These are phyloP conservation scores for Brachyistius frenatus DNA, from an alignment of 2,113 vertebrate species.

Conservation along the genomic window DNA sequence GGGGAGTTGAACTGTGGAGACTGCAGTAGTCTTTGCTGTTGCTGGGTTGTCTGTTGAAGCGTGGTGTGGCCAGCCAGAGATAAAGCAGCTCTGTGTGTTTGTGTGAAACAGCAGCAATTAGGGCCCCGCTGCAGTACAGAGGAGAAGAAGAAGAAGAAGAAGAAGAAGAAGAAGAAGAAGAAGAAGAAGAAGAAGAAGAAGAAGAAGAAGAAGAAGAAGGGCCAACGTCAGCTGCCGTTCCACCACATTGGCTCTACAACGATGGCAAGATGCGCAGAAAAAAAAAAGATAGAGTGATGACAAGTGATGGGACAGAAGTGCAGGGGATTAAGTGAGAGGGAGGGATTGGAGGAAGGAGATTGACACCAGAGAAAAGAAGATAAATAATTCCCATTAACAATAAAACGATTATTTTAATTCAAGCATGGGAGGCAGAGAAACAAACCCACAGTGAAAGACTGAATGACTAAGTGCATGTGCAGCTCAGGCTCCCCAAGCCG, in stretches of 20 bases:
- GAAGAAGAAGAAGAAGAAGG: slow-evolving; percentile 58
- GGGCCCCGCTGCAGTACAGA: slow-evolving; percentile 52
- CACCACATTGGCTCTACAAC: slow-evolving; percentile 42
- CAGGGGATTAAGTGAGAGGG: slow-evolving; percentile 38
- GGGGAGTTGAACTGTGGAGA: slow-evolving; percentile 42
- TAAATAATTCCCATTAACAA: slow-evolving; percentile 43
- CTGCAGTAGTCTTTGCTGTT: slow-evolving; percentile 47
- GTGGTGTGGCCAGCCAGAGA: slow-evolving; percentile 65
- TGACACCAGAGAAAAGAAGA: slow-evolving; percentile 25
- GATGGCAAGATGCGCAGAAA: slow-evolving; percentile 35
- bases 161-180: slow-evolving; percentile 61
- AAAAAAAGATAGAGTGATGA: slow-evolving; percentile 31
- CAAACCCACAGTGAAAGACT: neutral
- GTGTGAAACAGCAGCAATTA: slow-evolving; percentile 78
- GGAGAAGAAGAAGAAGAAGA: slow-evolving; percentile 46
- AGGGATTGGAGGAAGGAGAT: slow-evolving; percentile 31
- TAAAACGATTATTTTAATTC: slow-evolving; percentile 29
- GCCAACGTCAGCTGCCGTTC: slow-evolving; percentile 68
- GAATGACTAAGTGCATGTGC: slow-evolving; percentile 11
- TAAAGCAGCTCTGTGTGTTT: slow-evolving; percentile 73
- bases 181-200: slow-evolving; percentile 48
- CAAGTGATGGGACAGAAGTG: slow-evolving; percentile 19
- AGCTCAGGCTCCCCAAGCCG: slow-evolving; percentile 1
- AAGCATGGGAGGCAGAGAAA: slow-evolving; percentile 17
- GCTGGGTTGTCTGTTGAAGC: slow-evolving; percentile 62